Percentiles rank a stretch among this genome's conserved stretches.
Conservation (phyloP, 2,888 invertebrate species). For the Phytoseiulus persimilis region DNA sequence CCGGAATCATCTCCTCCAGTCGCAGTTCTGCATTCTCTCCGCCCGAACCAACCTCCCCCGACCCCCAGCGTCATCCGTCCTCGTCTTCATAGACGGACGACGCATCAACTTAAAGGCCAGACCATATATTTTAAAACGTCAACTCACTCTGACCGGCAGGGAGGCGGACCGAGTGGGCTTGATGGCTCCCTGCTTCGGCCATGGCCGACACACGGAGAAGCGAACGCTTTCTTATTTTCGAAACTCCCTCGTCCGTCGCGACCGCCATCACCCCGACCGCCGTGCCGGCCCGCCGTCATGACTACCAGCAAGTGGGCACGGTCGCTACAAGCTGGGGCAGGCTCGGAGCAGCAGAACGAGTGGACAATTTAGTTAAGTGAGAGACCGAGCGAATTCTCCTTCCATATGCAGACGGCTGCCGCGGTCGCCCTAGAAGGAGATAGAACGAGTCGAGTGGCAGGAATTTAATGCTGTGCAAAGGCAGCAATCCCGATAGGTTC, state of each 20-base stretch:
- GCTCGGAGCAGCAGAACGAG: not conserved
- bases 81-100: slow-evolving; percentile 5
- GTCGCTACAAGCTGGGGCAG: not conserved
- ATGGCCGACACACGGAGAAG: not conserved
- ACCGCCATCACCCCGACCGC: not conserved
- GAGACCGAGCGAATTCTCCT: not conserved
- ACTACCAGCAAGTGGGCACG: not conserved
- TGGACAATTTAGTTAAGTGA: slow-evolving; percentile 5
- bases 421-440: not conserved
- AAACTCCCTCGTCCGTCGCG: not conserved
- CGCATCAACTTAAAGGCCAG: not conserved
- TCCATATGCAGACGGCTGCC: not conserved
- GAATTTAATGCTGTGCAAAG: not conserved
- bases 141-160: not conserved
- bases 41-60: not conserved
- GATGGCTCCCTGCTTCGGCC: not conserved
- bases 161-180: not conserved
- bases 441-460: not conserved
- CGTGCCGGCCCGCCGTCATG: too few species aligned
- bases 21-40: not conserved
- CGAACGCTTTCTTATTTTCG: not conserved
- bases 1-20: not conserved
- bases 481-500: not conserved
- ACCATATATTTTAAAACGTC: not conserved
- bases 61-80: not conserved